Percentiles rank a stretch among this genome's conserved stretches.
These are phyloP conservation scores for Macropis europaea DNA, from an alignment of 2,888 invertebrate species.

Conservation along the genomic window DNA sequence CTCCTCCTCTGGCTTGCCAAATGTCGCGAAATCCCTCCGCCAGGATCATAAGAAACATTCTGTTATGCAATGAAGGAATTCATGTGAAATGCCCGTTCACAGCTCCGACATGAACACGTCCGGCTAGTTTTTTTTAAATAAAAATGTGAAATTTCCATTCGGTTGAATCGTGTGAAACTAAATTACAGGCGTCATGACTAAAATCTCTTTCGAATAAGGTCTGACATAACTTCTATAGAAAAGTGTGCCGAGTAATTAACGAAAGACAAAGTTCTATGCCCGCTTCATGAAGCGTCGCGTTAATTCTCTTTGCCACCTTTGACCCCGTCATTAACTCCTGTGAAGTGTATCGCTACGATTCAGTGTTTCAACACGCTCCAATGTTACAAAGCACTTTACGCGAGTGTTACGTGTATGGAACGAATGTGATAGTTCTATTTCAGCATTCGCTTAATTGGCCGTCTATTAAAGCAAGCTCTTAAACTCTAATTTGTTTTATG, in stretches of 20 bases:
- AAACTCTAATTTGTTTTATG: neutral
- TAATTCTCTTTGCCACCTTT: neutral
- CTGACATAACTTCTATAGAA: too few relatives aligned
- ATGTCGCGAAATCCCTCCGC: conserved; percentile 29
- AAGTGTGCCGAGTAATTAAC: too few relatives aligned
- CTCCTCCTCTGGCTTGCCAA: conserved; percentile 24
- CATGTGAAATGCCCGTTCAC: neutral
- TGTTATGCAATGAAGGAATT: neutral
- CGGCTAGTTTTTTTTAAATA: too few relatives aligned
- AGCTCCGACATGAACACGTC: neutral
- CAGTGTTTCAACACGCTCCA: conserved; percentile 24
- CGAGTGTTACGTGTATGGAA: conserved; percentile 8
- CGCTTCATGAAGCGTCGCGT: neutral
- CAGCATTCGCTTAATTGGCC: neutral
- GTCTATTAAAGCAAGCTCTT: neutral
- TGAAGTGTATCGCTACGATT: neutral
- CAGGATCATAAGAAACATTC: neutral
- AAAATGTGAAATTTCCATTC: too few relatives aligned
- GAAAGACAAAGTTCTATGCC: too few relatives aligned
- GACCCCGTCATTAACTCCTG: neutral
- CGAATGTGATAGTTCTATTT: conserved; percentile 8
- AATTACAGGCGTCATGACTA: too few relatives aligned
- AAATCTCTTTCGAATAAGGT: too few relatives aligned
- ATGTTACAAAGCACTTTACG: conserved; percentile 5
- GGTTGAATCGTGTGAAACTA: too few relatives aligned